Percentiles rank a stretch among this genome's conserved stretches.
Evolutionary conservation across 2,113 vertebrate species (phyloP).

Genomic region (Perccottus glenii): DNA sequence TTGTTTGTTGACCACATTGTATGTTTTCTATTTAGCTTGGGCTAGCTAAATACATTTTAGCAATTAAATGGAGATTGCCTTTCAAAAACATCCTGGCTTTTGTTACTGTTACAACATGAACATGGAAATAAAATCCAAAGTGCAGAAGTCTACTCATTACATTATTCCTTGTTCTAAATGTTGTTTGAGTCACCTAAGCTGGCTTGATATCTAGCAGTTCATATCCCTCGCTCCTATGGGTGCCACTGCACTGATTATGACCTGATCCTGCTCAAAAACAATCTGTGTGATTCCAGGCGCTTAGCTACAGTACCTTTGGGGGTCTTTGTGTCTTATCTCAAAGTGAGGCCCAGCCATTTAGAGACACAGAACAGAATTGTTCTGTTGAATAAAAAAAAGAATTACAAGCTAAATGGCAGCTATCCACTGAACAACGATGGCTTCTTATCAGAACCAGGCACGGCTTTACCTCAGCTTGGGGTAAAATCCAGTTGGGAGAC

Average conservation of each 20-base stretch:
- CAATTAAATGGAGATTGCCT: no score
- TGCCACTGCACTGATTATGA: constrained; percentile 30
- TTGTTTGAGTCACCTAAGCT: constrained; percentile 33
- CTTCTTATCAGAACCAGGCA: constrained; percentile 53
- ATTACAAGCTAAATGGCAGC: constrained; percentile 38
- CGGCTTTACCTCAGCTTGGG: constrained; percentile 32
- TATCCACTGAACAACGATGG: constrained; percentile 18
- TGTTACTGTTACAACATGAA: neutral
- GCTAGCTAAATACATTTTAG: no score
- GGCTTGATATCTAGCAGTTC: constrained; percentile 23
- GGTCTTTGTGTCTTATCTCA: constrained; percentile 58
- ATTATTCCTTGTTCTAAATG: no score
- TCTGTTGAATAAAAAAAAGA: constrained; percentile 41
- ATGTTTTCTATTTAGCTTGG: no score
- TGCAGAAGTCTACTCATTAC: no score
- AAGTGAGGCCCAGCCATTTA: constrained; percentile 36
- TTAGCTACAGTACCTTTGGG: constrained; percentile 27
- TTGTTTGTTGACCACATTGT: no score
- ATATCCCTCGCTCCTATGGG: constrained; percentile 11
- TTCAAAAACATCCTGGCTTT: no score
- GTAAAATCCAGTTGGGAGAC: constrained; percentile 7
- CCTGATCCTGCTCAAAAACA: constrained; percentile 46
- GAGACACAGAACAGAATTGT: constrained; percentile 45
- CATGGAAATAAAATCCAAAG: no score
- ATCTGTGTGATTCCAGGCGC: constrained; percentile 35